Conservation (phyloP, 2,797 vertebrate genomes). For the Neosilurus mollespiculum region DNA sequence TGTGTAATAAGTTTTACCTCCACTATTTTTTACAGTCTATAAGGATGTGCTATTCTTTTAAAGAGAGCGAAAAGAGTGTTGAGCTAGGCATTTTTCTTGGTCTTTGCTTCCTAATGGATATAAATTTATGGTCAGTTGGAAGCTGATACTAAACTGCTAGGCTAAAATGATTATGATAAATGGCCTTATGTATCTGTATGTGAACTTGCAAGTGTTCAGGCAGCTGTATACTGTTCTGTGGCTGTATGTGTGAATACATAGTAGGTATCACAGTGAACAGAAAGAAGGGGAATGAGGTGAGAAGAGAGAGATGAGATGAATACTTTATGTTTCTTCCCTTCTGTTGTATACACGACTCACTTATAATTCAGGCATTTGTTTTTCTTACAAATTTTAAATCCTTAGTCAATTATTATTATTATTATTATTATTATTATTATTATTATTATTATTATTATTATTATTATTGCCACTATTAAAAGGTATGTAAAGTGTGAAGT, state of each 20-base stretch:
- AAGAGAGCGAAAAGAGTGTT: neutral
- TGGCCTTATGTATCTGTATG: neutral
- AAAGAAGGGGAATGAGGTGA: slow-evolving; percentile 52
- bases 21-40: no score
- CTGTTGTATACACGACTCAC: slow-evolving; percentile 45
- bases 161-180: slow-evolving; percentile 12
- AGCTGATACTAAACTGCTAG: neutral
- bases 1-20: neutral
- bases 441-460: slow-evolving; percentile 27
- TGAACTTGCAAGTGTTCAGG: slow-evolving; percentile 15
- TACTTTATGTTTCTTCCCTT: slow-evolving; percentile 19
- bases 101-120: neutral
- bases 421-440: slow-evolving; percentile 47
- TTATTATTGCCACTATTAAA: neutral
- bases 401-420: slow-evolving; percentile 50
- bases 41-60: neutral
- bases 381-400: neutral
- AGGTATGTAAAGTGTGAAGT: slow-evolving; percentile 20
- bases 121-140: neutral
- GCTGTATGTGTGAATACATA: slow-evolving; percentile 34
- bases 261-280: slow-evolving; percentile 41
- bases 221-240: slow-evolving; percentile 6
- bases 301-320: neutral
- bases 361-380: slow-evolving; percentile 61
- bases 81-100: neutral